Evolutionary conservation across 2,113 vertebrate species (phyloP), one percentile per base, ranked within the genome.

Genomic region (Cyprichromis sp.): DNA sequence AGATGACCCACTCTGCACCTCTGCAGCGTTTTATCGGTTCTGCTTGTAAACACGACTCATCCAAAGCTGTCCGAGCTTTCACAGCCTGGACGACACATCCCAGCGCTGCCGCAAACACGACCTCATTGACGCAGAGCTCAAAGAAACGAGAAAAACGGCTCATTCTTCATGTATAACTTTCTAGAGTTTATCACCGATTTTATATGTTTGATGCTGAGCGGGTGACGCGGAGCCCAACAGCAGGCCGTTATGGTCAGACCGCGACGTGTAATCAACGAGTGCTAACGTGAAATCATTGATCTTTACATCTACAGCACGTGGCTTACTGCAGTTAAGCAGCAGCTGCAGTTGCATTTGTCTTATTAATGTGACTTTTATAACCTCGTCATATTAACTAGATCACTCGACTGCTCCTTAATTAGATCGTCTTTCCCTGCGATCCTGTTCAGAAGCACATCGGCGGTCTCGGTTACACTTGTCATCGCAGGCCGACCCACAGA

Each of bases 151-250:
- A 3, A 71, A 26, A 47, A 26, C 9, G 1, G 1, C 40, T 17
- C 9, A 45, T 47, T 5, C 2, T 26, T 4, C 21, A 26, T 0
- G 40, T 11, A 0, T 2, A 7, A 8, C 11, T 71, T 68, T 71
- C 12, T 17, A 7, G 42, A 47, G 71, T 17, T 47, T 17, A 19
- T 76, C 14, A 8, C 21, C 29, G 42, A 47, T 29, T 76, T 76
- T 47, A 8, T 36, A 11, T 26, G 40, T 71, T 40, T 21, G 21
- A 76, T 29, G 68, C 40, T 1, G 42, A 47, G 71, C 71, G 1
- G 71, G 24, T 29, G 45, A 76, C 14, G 17, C 3, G 71, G 9
- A 76, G 24, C 3, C 34, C 21, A 45, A 45, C 40, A 45, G 21
- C n/a, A 42, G 63, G 34, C 9, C 4, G 7, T 59, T 59, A 31